Evolutionary conservation across 2,113 vertebrate species (phyloP).

Genomic region (Dendrocopos noguchii): DNA sequence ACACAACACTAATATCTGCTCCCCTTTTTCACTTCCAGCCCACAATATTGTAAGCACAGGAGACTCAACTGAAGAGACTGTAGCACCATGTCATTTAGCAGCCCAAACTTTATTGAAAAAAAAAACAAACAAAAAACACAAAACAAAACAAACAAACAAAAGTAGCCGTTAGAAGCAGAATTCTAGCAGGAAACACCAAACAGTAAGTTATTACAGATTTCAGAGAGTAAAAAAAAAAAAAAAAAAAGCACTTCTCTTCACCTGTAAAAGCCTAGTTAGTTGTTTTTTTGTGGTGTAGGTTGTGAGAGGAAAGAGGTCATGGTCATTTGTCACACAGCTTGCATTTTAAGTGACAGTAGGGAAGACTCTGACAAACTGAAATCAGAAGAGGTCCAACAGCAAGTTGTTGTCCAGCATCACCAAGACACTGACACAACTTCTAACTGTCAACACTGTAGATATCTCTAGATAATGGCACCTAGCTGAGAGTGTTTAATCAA

Average conservation of each 20-base stretch:
- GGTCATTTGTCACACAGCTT: background rate
- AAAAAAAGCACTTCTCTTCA: background rate
- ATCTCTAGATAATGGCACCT: background rate
- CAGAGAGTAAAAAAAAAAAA: background rate
- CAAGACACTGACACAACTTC: background rate
- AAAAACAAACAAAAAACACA: background rate
- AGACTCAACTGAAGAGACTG: background rate
- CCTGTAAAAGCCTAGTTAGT: background rate
- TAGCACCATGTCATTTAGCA: background rate
- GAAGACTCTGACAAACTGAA: background rate
- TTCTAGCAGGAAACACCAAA: background rate
- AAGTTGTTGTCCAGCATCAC: background rate
- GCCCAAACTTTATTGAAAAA: background rate
- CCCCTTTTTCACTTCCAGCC: background rate
- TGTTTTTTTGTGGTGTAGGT: background rate
- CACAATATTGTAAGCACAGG: background rate
- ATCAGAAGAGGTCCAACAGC: background rate
- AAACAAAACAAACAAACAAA: too few species aligned
- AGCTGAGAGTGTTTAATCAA: background rate
- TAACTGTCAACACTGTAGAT: background rate
- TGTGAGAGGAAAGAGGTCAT: background rate
- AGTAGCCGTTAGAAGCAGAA: background rate
- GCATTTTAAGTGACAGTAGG: background rate
- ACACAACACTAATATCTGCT: background rate
- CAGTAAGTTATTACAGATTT: background rate